Percentiles rank a stretch among this genome's conserved stretches.
Evolutionary conservation across 2,888 invertebrate species (phyloP).

Genomic region (Elmis aenea): DNA sequence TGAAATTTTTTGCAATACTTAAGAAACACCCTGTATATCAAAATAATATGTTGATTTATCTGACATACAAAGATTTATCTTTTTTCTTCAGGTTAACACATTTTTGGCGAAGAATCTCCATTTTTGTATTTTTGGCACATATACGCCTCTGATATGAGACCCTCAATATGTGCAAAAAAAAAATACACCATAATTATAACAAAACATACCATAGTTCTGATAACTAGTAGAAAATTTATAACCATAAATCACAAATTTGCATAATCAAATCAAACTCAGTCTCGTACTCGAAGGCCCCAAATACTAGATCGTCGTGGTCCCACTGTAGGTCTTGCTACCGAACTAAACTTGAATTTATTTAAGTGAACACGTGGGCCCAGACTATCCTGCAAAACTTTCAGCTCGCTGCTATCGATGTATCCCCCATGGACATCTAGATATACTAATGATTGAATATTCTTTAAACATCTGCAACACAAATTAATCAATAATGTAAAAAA

Average conservation of each 20-base stretch:
- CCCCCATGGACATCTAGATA: slow-evolving; percentile 84
- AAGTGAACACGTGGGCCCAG: slow-evolving; percentile 58
- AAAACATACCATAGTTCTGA: too few relatives aligned
- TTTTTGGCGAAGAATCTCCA: too few relatives aligned
- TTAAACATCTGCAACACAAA: slow-evolving; percentile 41
- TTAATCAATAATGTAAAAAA: slow-evolving; percentile 2
- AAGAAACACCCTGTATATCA: too few relatives aligned
- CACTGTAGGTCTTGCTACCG: slow-evolving; percentile 85
- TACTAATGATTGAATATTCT: slow-evolving; percentile 58
- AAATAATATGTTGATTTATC: too few relatives aligned
- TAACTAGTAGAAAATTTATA: too few relatives aligned
- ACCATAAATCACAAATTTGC: not conserved
- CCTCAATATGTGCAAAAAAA: too few relatives aligned
- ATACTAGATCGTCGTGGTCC: slow-evolving; percentile 82
- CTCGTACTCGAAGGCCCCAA: slow-evolving; percentile 82
- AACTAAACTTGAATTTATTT: slow-evolving; percentile 75
- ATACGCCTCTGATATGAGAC: too few relatives aligned
- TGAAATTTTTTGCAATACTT: too few relatives aligned
- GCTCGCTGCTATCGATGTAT: slow-evolving; percentile 56
- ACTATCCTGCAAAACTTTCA: slow-evolving; percentile 52
- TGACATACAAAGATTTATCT: too few relatives aligned
- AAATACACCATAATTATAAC: too few relatives aligned
- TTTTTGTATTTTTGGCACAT: too few relatives aligned
- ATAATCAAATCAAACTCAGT: slow-evolving; percentile 49
- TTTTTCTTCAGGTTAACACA: too few relatives aligned